Evolutionary conservation across 2,797 vertebrate species (phyloP).

Genomic region (Lagorchestes hirsutus): DNA sequence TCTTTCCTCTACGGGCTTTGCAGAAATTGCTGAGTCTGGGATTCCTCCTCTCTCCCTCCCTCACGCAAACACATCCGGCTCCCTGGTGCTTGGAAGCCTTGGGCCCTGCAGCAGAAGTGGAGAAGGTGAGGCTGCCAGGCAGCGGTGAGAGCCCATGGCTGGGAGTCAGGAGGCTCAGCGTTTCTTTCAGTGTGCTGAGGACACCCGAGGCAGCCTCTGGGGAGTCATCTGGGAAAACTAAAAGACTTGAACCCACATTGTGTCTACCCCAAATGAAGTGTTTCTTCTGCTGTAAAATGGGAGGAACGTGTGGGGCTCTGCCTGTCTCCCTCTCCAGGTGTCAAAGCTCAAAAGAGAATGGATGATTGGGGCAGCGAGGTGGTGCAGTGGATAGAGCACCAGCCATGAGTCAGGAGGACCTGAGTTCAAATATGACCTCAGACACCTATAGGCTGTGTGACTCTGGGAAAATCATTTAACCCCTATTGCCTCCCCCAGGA

Average conservation of each 20-base stretch:
- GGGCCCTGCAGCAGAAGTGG: not conserved
- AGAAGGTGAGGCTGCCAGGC: not conserved
- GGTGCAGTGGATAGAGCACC: not conserved
- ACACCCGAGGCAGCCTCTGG: accelerated
- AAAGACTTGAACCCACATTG: not conserved
- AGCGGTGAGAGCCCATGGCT: not conserved
- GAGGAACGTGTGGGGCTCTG: accelerated
- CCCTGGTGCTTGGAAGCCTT: constrained; percentile 41
- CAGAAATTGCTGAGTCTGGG: constrained; percentile 53
- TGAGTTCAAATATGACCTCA: no score
- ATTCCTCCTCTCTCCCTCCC: constrained; percentile 28
- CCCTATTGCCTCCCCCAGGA: not conserved
- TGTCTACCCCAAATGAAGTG: not conserved
- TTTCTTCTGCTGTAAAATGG: not conserved
- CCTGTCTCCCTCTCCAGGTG: not conserved
- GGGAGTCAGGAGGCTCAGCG: not conserved
- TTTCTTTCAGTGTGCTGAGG: not conserved
- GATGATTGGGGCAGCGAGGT: not conserved
- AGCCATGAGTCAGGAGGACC: not conserved
- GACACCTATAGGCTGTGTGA: not conserved
- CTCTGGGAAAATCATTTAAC: not conserved
- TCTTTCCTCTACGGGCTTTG: constrained; percentile 72
- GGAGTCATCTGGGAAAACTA: not conserved
- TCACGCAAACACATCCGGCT: constrained; percentile 22
- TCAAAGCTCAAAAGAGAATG: not conserved